Evolutionary conservation across 2,797 vertebrate genomes (phyloP), one percentile per base, ranked within the genome.

Genomic region (Sebastes oblongus): DNA sequence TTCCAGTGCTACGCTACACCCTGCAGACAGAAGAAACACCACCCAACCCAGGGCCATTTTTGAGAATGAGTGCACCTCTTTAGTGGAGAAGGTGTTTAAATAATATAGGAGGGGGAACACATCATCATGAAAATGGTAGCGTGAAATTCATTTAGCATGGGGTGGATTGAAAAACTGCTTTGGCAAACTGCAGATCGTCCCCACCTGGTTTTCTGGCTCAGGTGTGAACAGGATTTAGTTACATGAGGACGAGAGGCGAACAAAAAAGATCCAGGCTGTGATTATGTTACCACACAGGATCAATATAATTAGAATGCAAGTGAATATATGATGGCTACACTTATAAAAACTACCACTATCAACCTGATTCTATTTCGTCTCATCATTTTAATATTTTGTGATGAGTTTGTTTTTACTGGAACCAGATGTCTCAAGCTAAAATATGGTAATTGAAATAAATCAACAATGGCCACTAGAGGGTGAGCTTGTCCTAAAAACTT

Each of bases 11-110:
- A 10, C 71, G 12, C 67, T 52, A 73, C 74, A 77, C 1, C 83
- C 64, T 14, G 82, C 77, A 4, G 91, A 58, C 54, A 92, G 59
- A 54, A 91, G 30, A 3, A 94, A 22, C 13, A 8, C 12, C 66
- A 85, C 62, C 82, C 80, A 87, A 62, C 68, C 6, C 12, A 62
- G 66, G 25, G 85, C 77, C 96, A 96, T 96, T 66, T 75, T 90
- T 86, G 69, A n/a, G 27, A 75, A 55, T 76, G 64, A 81, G n/a
- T 75, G 42, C 54, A 66, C 64, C 58, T 81, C 66, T 79, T 72
- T 39, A 14, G 22, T 1, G 61, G 60, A 71, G 13, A 30, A 54
- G 61, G 27, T 20, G 60, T 90, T 95, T 96, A 96, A 95, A 94
- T 94, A 93, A 72, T 54, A 34, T 11, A 14, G 50, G 68, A 55